Percentiles rank a stretch among this genome's conserved stretches.
Evolutionary conservation across 2,888 invertebrate species (phyloP).

Genomic region (Pyrrhosoma nymphula): DNA sequence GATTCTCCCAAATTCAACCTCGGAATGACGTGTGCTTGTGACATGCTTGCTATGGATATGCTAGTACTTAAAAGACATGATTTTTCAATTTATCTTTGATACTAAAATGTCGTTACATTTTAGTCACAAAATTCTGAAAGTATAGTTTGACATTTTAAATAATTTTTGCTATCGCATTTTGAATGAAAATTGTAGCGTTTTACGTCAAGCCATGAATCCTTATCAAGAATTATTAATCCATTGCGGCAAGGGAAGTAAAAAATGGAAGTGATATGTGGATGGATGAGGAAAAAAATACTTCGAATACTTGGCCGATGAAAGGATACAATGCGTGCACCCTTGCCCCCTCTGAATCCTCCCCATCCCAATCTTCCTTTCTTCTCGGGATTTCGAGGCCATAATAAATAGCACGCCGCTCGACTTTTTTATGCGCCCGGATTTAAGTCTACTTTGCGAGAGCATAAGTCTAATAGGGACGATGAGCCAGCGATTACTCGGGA

Average conservation of each 20-base stretch:
- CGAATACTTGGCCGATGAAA: background rate
- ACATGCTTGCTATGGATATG: no score
- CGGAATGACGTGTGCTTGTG: no score
- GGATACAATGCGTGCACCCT: background rate
- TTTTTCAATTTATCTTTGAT: no score
- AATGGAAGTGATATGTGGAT: background rate
- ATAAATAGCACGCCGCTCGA: constrained; percentile 19
- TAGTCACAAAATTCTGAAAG: no score
- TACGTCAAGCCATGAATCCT: background rate
- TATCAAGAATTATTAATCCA: background rate
- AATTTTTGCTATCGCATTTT: background rate
- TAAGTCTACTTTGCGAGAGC: constrained; percentile 45
- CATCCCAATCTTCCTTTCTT: background rate
- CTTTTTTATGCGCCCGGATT: constrained; percentile 51
- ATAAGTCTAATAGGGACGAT: constrained; percentile 59
- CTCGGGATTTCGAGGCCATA: background rate
- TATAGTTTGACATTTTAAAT: no score
- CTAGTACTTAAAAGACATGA: no score
- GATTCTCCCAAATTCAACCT: no score
- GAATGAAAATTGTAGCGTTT: background rate
- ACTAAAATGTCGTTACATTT: no score
- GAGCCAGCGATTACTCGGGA: constrained; percentile 58
- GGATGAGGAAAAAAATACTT: background rate
- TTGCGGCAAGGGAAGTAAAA: background rate
- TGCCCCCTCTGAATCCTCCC: background rate